Percentiles rank a stretch among this genome's conserved stretches.
Conservation (phyloP, 1,140 invertebrate species). For the Schlechtendalia chinensis region DNA sequence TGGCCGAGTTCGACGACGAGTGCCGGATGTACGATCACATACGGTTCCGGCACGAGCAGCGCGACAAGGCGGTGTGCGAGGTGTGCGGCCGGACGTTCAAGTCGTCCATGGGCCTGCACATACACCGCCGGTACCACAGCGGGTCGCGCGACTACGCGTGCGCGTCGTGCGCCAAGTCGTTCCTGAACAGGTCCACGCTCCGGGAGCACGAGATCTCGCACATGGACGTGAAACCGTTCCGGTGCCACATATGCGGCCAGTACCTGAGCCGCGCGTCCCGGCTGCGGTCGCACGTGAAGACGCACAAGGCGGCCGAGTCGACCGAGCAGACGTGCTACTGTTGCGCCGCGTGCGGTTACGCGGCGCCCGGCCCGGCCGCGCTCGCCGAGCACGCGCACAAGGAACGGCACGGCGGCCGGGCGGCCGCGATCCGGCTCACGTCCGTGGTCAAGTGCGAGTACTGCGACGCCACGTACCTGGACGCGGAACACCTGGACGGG, state of each 20-base stretch:
- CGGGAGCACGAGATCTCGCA: conserved; percentile 60
- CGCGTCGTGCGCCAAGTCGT: conserved; percentile 57
- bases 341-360: conserved; percentile 53
- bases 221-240: conserved; percentile 60
- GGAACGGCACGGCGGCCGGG: conserved; percentile 39
- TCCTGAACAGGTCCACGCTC: conserved; percentile 59
- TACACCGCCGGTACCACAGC: conserved; percentile 50
- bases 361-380: neutral
- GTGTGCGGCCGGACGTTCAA: conserved; percentile 50
- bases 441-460: conserved; percentile 60
- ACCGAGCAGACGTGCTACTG: conserved; percentile 56
- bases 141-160: conserved; percentile 41
- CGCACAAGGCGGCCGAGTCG: conserved; percentile 56
- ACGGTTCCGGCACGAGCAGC: conserved; percentile 48
- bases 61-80: conserved; percentile 44
- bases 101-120: conserved; percentile 43
- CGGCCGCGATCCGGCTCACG: conserved; percentile 55
- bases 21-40: conserved; percentile 50
- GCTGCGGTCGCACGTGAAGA: conserved; percentile 58
- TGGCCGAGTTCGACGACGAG: conserved; percentile 49
- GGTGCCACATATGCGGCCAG: conserved; percentile 61
- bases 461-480: conserved; percentile 57
- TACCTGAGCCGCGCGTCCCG: conserved; percentile 59
- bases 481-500: conserved; percentile 50
- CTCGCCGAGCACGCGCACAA: conserved; percentile 30